A percentile compares a stretch with the other conserved stretches of the same genome.
phyloP scores from a whole-genome alignment of 92 coral and sea anemone genomes.

The Phenganax stokvisi region DNA sequence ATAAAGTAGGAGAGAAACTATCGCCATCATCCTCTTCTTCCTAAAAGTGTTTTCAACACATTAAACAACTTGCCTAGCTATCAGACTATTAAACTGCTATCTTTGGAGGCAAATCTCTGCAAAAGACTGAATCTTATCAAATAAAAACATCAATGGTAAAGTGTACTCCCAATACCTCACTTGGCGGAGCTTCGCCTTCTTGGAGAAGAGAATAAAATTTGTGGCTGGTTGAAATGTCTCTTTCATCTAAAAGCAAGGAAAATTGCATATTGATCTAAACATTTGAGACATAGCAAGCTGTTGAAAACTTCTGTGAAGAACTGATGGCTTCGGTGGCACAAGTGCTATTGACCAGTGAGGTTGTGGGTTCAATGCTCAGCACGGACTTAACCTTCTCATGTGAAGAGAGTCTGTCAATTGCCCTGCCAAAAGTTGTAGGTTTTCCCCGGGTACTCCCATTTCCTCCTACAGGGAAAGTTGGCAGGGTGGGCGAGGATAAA shows the following conservation, averaged over 20 bases:
- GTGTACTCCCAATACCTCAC: neutral
- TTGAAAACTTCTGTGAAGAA: no score
- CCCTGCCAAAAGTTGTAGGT: no score
- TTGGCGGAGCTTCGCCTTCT: slow-evolving; percentile 14
- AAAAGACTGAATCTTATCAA: neutral
- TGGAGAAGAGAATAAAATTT: slow-evolving; percentile 9
- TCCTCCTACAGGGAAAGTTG: no score
- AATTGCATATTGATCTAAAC: neutral
- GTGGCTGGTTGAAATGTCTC: neutral
- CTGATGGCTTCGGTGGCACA: no score
- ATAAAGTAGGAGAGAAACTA: slow-evolving; percentile 3
- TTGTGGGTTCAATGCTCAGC: no score
- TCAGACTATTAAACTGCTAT: neutral
- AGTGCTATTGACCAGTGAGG: no score
- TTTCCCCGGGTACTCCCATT: no score
- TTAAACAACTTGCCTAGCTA: neutral
- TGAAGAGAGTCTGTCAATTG: no score
- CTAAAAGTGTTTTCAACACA: slow-evolving; percentile 6
- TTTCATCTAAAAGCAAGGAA: slow-evolving; percentile 11
- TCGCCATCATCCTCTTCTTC: slow-evolving; percentile 7
- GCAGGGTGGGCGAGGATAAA: no score
- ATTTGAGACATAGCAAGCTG: neutral
- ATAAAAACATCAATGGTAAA: neutral
- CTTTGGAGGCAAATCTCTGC: neutral
- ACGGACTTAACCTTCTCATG: no score